These are phyloP conservation scores for Charanyca ferruginea DNA, from an alignment of 2,888 invertebrate genomes.

Conservation along the genomic window DNA sequence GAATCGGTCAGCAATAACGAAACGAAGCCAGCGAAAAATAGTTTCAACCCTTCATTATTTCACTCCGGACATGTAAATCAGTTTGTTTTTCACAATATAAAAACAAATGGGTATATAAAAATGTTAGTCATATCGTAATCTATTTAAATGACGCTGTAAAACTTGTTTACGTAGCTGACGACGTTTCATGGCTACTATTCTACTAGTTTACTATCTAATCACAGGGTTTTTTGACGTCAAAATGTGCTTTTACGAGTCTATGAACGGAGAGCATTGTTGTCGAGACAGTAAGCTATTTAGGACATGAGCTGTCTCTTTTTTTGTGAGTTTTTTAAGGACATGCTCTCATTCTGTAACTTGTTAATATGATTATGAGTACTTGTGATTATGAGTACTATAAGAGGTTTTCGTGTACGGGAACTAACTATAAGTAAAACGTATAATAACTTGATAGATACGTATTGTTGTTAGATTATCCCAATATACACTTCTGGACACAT, in stretches of 20 bases:
- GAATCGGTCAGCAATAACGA: too few species aligned
- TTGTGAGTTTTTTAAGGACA: neutral
- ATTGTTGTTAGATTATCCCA: too few species aligned
- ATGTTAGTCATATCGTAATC: slow-evolving; percentile 54
- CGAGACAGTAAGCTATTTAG: slow-evolving; percentile 9
- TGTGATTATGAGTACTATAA: too few species aligned
- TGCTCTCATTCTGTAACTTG: neutral
- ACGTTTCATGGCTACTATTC: slow-evolving; percentile 44
- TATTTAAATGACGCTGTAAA: slow-evolving; percentile 59
- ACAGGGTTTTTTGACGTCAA: slow-evolving; percentile 36
- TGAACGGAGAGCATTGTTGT: slow-evolving; percentile 1
- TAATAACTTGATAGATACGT: too few species aligned
- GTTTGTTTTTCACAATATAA: slow-evolving; percentile 57
- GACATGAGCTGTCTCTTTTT: neutral
- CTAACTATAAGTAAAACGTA: too few species aligned
- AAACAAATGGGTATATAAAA: slow-evolving; percentile 54
- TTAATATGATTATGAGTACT: neutral
- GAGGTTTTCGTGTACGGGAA: too few species aligned
- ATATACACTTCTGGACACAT: too few species aligned
- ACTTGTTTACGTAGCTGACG: slow-evolving; percentile 57
- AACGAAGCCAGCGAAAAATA: slow-evolving; percentile 13
- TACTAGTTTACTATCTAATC: slow-evolving; percentile 52
- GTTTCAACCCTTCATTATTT: neutral
- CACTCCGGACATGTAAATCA: slow-evolving; percentile 21
- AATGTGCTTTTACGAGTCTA: slow-evolving; percentile 35